phyloP scores from a whole-genome alignment of 2,113 vertebrate species.

The Melanerpes formicivorus region DNA sequence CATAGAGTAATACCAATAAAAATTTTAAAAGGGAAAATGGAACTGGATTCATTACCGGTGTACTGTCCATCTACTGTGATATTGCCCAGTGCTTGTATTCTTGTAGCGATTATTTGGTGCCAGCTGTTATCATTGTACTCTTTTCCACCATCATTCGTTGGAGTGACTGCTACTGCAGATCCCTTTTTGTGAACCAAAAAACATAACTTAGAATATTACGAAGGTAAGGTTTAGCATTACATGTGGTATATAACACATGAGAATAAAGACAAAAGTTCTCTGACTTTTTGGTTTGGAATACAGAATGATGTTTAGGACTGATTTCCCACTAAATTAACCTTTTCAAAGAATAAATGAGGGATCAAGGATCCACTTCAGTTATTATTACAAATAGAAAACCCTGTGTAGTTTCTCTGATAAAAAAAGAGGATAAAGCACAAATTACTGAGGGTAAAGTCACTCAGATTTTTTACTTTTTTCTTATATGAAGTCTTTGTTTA shows the following conservation, averaged over 20 bases:
- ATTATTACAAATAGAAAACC: constrained; percentile 16
- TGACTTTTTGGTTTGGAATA: not conserved
- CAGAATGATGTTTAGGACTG: not conserved
- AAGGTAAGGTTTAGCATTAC: not conserved
- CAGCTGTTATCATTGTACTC: constrained; percentile 87
- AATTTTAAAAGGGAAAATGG: not conserved
- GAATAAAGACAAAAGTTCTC: not conserved
- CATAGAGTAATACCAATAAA: not conserved
- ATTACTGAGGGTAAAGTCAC: not conserved
- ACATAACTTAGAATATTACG: constrained; percentile 12
- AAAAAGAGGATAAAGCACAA: not conserved
- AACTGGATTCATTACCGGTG: constrained; percentile 77
- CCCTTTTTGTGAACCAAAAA: constrained; percentile 78
- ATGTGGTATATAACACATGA: not conserved
- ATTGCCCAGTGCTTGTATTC: constrained; percentile 84
- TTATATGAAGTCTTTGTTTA: not conserved
- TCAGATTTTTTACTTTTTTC: not conserved
- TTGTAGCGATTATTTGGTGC: constrained; percentile 85
- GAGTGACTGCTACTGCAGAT: constrained; percentile 84
- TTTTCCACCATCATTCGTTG: constrained; percentile 81
- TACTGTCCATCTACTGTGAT: constrained; percentile 88
- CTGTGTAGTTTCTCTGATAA: not conserved
- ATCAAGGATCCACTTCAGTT: not conserved
- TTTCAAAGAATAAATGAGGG: constrained; percentile 16
- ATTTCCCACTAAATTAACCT: not conserved